These are phyloP conservation scores for Tricholaema leucomelas DNA, from an alignment of 2,113 vertebrate species.

Conservation along the genomic window DNA sequence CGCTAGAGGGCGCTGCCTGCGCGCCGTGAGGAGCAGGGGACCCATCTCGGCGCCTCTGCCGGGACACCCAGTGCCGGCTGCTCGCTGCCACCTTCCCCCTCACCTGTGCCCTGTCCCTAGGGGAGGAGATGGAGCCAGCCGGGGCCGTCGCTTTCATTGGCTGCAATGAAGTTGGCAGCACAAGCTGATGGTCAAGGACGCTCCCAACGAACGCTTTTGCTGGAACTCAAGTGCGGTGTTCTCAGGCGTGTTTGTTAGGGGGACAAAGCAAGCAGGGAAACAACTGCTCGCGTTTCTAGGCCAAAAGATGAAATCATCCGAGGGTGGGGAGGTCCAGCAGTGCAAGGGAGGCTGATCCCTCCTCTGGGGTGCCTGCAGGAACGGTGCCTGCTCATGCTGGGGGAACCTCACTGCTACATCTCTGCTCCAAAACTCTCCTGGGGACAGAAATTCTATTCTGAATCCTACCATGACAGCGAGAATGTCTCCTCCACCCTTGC, in stretches of 20 bases:
- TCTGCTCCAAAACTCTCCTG: background rate
- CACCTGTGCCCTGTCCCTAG: background rate
- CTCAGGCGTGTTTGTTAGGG: background rate
- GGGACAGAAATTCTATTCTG: background rate
- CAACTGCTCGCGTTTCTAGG: fast-evolving
- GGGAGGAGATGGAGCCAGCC: background rate
- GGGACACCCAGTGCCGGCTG: background rate
- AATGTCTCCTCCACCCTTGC: fast-evolving
- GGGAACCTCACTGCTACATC: background rate
- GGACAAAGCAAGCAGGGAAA: background rate
- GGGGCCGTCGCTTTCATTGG: background rate
- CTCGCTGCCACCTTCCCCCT: background rate
- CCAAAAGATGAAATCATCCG: background rate
- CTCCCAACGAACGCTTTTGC: background rate
- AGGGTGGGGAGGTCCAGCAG: background rate
- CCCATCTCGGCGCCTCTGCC: fast-evolving
- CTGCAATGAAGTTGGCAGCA: background rate
- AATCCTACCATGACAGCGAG: background rate
- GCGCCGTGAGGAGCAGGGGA: background rate
- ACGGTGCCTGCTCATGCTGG: background rate
- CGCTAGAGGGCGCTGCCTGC: slow-evolving; percentile 79
- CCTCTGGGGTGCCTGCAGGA: background rate
- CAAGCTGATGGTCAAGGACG: background rate
- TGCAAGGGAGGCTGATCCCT: background rate
- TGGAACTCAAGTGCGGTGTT: background rate